Conservation (phyloP, 2,888 invertebrate genomes). For the Leucoptera coffeella region DNA sequence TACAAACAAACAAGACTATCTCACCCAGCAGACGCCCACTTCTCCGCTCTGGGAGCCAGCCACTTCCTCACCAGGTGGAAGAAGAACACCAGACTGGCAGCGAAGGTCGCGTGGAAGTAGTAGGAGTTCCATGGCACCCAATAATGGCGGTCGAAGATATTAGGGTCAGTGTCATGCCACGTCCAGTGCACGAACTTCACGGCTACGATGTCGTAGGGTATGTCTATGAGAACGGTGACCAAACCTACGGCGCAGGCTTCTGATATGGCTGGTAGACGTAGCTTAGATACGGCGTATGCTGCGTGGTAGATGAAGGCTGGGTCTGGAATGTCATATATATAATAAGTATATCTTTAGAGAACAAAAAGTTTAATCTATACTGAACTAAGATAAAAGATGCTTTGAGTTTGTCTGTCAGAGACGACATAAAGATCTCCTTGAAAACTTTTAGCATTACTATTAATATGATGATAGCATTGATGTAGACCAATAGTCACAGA, state of each 20-base stretch:
- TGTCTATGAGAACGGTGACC: constrained; percentile 63
- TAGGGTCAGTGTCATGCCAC: constrained; percentile 74
- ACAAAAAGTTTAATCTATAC: too few species aligned
- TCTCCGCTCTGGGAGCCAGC: constrained; percentile 42
- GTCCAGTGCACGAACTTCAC: constrained; percentile 78
- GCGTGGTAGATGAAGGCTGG: constrained; percentile 58
- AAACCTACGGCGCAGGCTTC: constrained; percentile 65
- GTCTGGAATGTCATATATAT: too few species aligned
- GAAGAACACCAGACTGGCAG: constrained; percentile 64
- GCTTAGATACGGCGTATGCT: constrained; percentile 46
- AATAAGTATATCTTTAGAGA: too few species aligned
- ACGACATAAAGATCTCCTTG: too few species aligned
- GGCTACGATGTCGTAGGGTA: constrained; percentile 74
- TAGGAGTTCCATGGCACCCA: constrained; percentile 83
- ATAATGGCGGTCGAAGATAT: constrained; percentile 66
- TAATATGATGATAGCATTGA: too few species aligned
- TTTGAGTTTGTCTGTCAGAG: too few species aligned
- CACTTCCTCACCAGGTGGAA: constrained; percentile 55
- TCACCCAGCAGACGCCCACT: constrained; percentile 55
- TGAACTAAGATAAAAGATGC: too few species aligned
- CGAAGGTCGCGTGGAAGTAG: constrained; percentile 73
- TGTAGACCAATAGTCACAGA: too few species aligned
- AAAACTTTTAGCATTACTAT: too few species aligned
- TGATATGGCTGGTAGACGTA: constrained; percentile 50
- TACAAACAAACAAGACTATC: too few species aligned